phyloP scores from a whole-genome alignment of 2,797 vertebrate species.

The Artibeus lituratus region DNA sequence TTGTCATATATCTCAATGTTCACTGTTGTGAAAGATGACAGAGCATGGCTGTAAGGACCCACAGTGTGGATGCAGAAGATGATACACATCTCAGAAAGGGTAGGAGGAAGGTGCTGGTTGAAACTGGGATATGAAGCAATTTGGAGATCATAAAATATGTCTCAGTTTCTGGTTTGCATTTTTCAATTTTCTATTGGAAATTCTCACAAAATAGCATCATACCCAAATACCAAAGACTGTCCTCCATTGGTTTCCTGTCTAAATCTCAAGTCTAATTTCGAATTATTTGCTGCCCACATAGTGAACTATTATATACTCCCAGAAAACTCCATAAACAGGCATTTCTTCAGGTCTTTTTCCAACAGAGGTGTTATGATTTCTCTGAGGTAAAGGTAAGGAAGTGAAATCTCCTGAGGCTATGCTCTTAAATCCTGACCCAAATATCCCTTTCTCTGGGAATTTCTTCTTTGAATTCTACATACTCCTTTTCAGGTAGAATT shows the following conservation, averaged over 20 bases:
- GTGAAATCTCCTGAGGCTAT: background rate
- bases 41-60: background rate
- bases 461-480: background rate
- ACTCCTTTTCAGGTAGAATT: background rate
- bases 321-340: background rate
- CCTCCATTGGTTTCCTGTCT: background rate
- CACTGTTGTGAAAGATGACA: background rate
- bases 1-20: background rate
- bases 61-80: background rate
- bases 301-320: background rate
- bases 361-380: background rate
- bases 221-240: background rate
- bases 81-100: accelerated
- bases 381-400: background rate
- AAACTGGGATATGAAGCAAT: background rate
- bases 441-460: background rate
- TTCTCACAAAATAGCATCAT: background rate
- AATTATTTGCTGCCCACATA: background rate
- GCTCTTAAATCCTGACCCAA: background rate
- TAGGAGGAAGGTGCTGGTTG: background rate
- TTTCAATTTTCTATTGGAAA: background rate
- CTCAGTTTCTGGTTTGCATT: background rate
- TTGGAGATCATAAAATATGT: background rate
- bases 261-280: background rate
- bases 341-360: background rate